Conservation (phyloP, 2,797 vertebrate genomes). For the Hypotaenidia okinawae region DNA sequence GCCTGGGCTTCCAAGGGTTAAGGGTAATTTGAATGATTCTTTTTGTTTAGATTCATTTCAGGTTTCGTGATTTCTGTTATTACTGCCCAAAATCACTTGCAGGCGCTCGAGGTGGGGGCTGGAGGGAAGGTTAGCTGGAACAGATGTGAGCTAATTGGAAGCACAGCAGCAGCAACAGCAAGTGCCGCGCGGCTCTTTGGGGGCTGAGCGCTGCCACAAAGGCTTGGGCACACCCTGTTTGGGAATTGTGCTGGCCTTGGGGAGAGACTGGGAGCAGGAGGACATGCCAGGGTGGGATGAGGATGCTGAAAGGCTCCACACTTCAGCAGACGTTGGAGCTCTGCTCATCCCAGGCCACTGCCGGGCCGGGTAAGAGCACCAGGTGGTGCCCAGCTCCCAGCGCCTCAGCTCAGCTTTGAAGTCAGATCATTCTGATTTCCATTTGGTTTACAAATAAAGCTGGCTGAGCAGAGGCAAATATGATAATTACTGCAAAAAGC, state of each 20-base stretch:
- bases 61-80: conserved; percentile 77
- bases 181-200: neutral
- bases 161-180: conserved; percentile 57
- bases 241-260: neutral
- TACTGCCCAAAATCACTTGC: conserved; percentile 75
- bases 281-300: neutral
- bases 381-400: neutral
- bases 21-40: conserved; percentile 57
- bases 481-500: neutral
- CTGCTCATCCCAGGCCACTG: rapidly evolving
- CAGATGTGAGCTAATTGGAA: conserved; percentile 73
- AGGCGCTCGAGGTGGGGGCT: conserved; percentile 61
- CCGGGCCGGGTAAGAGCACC: neutral
- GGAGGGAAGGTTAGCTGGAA: neutral
- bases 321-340: rapidly evolving
- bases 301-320: neutral
- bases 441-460: neutral
- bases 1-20: conserved; percentile 18
- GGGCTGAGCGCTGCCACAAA: neutral
- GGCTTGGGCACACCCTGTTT: neutral
- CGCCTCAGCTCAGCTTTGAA: neutral
- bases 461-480: neutral
- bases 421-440: neutral
- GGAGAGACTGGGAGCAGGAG: neutral
- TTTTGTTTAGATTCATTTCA: conserved; percentile 75